These are phyloP conservation scores for Strix occidentalis DNA, from an alignment of 2,797 vertebrate species.

Conservation along the genomic window DNA sequence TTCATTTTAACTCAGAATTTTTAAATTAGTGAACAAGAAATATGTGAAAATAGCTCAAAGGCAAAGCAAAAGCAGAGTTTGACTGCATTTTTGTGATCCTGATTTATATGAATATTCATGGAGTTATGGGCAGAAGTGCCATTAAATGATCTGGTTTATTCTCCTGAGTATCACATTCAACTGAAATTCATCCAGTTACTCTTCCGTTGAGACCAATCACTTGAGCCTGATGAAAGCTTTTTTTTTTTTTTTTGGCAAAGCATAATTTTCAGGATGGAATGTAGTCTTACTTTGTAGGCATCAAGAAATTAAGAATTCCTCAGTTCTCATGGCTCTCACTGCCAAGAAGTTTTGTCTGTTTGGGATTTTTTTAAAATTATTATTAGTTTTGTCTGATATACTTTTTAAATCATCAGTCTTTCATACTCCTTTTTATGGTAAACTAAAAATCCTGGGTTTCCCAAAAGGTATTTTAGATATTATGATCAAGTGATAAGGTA, in stretches of 20 bases:
- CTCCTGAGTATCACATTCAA: background rate
- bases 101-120: conserved; percentile 6
- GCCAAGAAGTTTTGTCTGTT: background rate
- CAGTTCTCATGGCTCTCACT: background rate
- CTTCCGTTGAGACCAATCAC: background rate
- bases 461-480: background rate
- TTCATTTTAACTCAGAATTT: background rate
- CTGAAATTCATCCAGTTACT: conserved; percentile 10
- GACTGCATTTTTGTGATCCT: background rate
- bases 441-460: background rate
- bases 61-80: background rate
- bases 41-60: background rate
- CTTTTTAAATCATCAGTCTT: background rate
- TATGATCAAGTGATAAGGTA: background rate
- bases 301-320: background rate
- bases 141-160: conserved; percentile 1
- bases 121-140: background rate
- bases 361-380: background rate
- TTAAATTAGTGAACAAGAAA: conserved; percentile 2
- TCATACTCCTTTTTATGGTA: background rate
- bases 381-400: background rate
- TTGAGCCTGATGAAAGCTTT: background rate
- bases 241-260: background rate
- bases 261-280: background rate
- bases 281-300: background rate